These are phyloP conservation scores for Norana najaformis DNA, from an alignment of 2,888 invertebrate species.

Conservation along the genomic window DNA sequence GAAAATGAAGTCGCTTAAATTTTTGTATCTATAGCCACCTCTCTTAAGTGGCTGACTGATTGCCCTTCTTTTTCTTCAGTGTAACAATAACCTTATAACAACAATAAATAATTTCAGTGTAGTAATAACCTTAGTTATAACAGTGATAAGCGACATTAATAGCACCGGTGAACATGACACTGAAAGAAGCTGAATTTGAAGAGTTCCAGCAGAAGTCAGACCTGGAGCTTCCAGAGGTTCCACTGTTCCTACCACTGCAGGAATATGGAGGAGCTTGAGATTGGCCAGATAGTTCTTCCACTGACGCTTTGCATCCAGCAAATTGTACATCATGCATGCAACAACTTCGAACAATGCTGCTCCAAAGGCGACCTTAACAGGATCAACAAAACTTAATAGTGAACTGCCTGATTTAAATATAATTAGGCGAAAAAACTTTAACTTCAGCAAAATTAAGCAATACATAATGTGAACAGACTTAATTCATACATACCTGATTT, in stretches of 20 bases:
- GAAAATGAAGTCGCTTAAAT: too few species aligned
- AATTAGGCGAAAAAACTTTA: background rate
- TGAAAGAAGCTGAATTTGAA: background rate
- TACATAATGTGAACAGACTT: background rate
- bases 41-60: too few species aligned
- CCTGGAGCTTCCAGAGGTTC: conserved; percentile 14
- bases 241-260: conserved; percentile 34
- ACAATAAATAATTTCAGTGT: too few species aligned
- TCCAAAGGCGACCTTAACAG: conserved; percentile 40
- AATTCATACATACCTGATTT: too few species aligned
- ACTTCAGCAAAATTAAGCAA: too few species aligned
- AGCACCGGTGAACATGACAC: too few species aligned
- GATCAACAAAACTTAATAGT: background rate
- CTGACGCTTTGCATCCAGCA: conserved; percentile 57
- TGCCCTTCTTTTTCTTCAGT: too few species aligned
- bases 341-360: conserved; percentile 58
- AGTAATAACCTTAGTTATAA: too few species aligned
- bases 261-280: conserved; percentile 54
- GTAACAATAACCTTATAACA: too few species aligned
- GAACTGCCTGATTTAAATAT: background rate
- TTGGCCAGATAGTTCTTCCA: conserved; percentile 58
- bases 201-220: background rate
- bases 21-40: too few species aligned
- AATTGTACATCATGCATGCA: conserved; percentile 59
- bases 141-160: too few species aligned